Evolutionary conservation across 2,888 invertebrate species (phyloP), one percentile per base, ranked within the genome.

Genomic region (Megaustenia siamemsis): DNA sequence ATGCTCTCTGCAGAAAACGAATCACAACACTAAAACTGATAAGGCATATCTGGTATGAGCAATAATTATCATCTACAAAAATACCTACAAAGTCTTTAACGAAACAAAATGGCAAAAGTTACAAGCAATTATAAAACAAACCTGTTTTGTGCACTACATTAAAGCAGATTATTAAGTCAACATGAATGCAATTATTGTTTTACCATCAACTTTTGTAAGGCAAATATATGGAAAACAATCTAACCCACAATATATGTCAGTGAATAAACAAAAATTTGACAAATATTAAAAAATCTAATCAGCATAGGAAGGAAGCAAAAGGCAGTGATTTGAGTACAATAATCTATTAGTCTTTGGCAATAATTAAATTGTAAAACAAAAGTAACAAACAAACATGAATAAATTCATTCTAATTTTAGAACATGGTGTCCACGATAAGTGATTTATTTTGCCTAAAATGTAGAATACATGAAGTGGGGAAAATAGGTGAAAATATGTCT

Each of bases 21-120:
- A 63, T 63, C 28, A 71, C 71, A 71, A 38, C 35, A 38, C 71
- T 38, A 71, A 3, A 71, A 71, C 28, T 40, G 40, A 71, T 71
- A 71, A 71, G 71, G 71, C 71, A 71, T 38, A 43, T 43, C 32
- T 71, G 71, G 71, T 71, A 53, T 53, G 6, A 53, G 6, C 53
- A 53, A 53, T 53, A 53, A 53, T 53, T 21, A 53, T 21, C 6
- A 53, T 24, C 6, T 53, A 12, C 18, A 12, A 53, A 69, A 24
- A 24, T 15, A 40, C 38, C 32, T n/a, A 69, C 40, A 24, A 24
- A 43, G 21, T 40, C 10, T 69, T 24, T 24, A 40, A n/a, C 24
- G 24, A 40, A 24, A 38, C 32, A 40, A 24, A 68, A 18, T 53
- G 18, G 21, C 53, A 53, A 53, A 53, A 53, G 53, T 53, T 53